These are phyloP conservation scores for Podarcis lilfordi DNA, from an alignment of 2,797 vertebrate species.

Conservation along the genomic window DNA sequence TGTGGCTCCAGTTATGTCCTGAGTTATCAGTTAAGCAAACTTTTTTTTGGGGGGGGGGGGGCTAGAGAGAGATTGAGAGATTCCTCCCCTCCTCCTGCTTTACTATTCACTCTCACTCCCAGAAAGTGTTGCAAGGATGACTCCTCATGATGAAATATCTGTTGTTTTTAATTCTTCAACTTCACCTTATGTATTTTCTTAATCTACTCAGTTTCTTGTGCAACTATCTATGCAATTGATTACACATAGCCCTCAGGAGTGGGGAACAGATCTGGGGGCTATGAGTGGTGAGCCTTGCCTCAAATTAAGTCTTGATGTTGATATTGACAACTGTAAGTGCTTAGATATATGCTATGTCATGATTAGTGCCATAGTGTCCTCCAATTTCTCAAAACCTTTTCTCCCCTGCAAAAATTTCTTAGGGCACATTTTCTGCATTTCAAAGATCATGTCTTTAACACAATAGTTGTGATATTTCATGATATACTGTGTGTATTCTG, in stretches of 20 bases:
- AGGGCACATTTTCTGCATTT: background rate
- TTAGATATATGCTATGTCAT: background rate
- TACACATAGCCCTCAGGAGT: background rate
- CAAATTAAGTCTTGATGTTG: background rate
- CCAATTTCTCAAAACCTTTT: too few relatives aligned
- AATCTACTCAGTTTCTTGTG: background rate
- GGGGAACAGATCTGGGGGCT: background rate
- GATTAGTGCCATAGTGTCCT: background rate
- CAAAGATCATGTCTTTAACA: background rate
- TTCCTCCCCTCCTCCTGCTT: too few relatives aligned
- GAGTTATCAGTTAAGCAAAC: background rate
- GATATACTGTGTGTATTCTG: constrained; percentile 17
- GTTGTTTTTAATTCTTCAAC: background rate
- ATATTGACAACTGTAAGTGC: background rate
- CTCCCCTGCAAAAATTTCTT: too few relatives aligned
- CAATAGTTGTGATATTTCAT: constrained; percentile 24
- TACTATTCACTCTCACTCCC: background rate
- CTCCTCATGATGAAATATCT: background rate
- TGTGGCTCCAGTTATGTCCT: constrained; percentile 30
- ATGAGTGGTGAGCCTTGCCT: background rate
- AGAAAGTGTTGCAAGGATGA: background rate
- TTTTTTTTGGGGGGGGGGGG: too few relatives aligned
- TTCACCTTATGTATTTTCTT: constrained; percentile 14
- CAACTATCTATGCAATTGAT: background rate
- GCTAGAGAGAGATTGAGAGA: background rate